Percentiles rank a stretch among this genome's conserved stretches.
These are phyloP conservation scores for Chamaetylas fuelleborni DNA, from an alignment of 2,113 vertebrate species.

Conservation along the genomic window DNA sequence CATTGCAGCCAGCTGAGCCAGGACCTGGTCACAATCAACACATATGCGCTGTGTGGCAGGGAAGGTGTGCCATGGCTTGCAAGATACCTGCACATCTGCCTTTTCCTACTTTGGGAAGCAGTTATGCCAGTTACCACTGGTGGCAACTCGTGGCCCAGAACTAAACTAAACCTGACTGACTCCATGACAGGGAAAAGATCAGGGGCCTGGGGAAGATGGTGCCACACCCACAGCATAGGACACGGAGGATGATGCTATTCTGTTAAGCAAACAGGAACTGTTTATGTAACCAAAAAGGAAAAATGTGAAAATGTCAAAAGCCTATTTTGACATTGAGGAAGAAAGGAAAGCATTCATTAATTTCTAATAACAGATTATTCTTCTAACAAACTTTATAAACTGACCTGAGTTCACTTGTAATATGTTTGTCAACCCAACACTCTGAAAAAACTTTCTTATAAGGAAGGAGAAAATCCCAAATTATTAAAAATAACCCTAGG, in stretches of 20 bases:
- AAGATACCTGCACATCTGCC: background rate
- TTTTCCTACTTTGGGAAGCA: background rate
- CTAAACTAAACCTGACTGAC: background rate
- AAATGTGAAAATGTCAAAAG: background rate
- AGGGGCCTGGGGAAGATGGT: background rate
- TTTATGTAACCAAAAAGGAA: background rate
- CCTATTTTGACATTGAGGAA: background rate
- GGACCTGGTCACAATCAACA: background rate
- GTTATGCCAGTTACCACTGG: background rate
- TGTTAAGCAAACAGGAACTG: background rate
- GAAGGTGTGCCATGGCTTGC: background rate
- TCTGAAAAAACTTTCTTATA: background rate
- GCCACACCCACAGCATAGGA: background rate
- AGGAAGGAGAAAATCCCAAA: background rate
- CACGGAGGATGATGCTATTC: background rate
- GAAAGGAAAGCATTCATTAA: background rate
- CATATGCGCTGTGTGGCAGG: accelerated
- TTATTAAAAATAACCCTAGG: background rate
- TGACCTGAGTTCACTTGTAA: background rate
- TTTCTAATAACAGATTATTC: background rate
- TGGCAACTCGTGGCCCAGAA: background rate
- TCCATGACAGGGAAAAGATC: accelerated
- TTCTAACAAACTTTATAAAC: background rate
- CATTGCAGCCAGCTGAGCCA: background rate
- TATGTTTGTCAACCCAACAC: background rate